phyloP scores from a whole-genome alignment of 2,888 invertebrate species.

The Amphipyra berbera region DNA sequence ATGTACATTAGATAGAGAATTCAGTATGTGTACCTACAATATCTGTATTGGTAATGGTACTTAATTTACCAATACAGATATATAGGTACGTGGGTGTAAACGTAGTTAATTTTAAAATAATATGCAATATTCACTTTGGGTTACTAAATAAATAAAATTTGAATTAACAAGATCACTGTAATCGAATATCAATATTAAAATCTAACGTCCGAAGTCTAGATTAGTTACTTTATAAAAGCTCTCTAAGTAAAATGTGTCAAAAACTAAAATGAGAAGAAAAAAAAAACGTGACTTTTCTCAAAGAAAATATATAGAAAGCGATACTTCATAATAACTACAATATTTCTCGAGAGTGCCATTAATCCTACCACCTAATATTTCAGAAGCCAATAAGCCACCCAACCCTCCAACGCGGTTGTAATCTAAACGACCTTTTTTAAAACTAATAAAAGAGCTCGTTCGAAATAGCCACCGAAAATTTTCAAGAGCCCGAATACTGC shows the following conservation, averaged over 20 bases:
- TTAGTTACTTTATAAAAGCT: background rate
- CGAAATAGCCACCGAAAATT: conserved; percentile 88
- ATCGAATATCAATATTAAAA: too few relatives aligned
- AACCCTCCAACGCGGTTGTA: conserved; percentile 79
- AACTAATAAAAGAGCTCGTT: conserved; percentile 88
- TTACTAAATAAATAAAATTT: too few relatives aligned
- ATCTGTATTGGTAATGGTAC: background rate
- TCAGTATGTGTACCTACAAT: conserved; percentile 10
- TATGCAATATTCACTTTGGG: background rate
- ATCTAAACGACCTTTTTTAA: conserved; percentile 89
- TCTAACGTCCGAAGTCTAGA: too few relatives aligned
- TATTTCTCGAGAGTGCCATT: conserved; percentile 76
- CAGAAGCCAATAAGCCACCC: conserved; percentile 83
- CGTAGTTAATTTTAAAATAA: background rate
- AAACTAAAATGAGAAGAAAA: conserved; percentile 7
- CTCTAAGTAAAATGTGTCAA: background rate
- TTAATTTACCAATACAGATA: too few relatives aligned
- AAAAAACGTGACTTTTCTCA: conserved; percentile 31
- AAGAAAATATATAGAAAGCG: conserved; percentile 56
- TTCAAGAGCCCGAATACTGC: conserved; percentile 76
- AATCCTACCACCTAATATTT: conserved; percentile 83
- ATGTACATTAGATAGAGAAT: conserved; percentile 25
- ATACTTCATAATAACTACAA: conserved; percentile 70
- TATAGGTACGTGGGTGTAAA: too few relatives aligned
- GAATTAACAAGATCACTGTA: too few relatives aligned